Conservation (phyloP, 2,113 vertebrate genomes). For the Apus apus region DNA sequence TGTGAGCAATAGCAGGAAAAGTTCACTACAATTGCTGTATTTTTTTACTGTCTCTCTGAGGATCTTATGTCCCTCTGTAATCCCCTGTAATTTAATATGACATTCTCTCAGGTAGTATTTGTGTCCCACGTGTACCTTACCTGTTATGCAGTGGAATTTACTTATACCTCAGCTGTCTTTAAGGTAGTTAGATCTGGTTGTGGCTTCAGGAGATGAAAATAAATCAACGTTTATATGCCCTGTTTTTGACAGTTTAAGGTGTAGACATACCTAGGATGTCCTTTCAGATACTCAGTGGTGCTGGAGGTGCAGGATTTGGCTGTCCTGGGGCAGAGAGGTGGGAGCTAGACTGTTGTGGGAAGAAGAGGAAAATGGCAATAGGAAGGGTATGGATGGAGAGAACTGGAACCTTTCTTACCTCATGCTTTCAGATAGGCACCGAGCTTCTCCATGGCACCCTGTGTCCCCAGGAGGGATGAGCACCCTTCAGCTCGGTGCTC, state of each 20-base stretch:
- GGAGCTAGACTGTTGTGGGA: not conserved
- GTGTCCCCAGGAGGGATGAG: fast-evolving
- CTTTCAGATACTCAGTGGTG: not conserved
- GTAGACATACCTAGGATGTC: not conserved
- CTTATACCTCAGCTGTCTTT: not conserved
- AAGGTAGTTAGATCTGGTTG: not conserved
- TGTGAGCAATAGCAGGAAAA: not conserved
- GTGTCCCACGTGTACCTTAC: fast-evolving
- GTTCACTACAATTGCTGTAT: not conserved
- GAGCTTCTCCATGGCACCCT: fast-evolving
- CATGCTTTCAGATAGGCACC: fast-evolving
- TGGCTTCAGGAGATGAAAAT: not conserved
- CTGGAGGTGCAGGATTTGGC: not conserved
- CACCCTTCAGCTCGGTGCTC: not conserved
- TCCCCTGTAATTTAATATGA: not conserved
- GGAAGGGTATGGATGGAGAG: too few relatives aligned
- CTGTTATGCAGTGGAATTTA: not conserved
- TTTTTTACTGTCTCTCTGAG: not conserved
- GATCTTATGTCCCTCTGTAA: not conserved
- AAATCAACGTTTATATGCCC: not conserved
- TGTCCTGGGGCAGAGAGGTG: not conserved
- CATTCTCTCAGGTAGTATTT: not conserved
- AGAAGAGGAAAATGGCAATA: not conserved
- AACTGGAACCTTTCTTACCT: not conserved
- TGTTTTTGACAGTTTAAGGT: not conserved